Conservation (phyloP, 2,797 vertebrate genomes). For the Acanthopagrus latus region DNA sequence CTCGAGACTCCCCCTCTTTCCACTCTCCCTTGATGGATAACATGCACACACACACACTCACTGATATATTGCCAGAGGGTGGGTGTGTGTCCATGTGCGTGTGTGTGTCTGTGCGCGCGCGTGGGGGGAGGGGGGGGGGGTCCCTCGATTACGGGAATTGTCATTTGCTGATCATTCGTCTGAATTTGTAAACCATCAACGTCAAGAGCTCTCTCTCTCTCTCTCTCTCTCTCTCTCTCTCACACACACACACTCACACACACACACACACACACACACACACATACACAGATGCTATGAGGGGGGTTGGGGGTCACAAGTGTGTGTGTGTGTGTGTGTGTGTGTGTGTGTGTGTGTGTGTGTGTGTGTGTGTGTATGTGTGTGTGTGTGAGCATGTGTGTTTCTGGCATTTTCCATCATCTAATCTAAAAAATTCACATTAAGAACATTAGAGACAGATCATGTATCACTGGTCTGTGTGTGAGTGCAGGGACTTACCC, state of each 20-base stretch:
- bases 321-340: slow-evolving; percentile 26
- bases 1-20: slow-evolving; percentile 74
- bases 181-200: slow-evolving; percentile 83
- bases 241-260: slow-evolving; percentile 23
- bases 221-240: slow-evolving; percentile 23
- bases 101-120: slow-evolving; percentile 1
- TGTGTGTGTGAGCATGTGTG: slow-evolving; percentile 34
- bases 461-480: slow-evolving; percentile 73
- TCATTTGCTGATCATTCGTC: slow-evolving; percentile 79
- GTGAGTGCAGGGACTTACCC: slow-evolving; percentile 13
- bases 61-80: slow-evolving; percentile 67
- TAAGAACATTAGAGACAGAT: slow-evolving; percentile 80
- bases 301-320: slow-evolving; percentile 9
- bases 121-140: slow-evolving; percentile 55
- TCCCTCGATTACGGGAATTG: slow-evolving; percentile 78
- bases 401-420: slow-evolving; percentile 69
- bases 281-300: slow-evolving; percentile 30
- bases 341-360: slow-evolving; percentile 27
- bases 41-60: slow-evolving; percentile 31
- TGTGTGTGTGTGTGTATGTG: slow-evolving; percentile 21
- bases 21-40: slow-evolving; percentile 76
- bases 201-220: slow-evolving; percentile 59
- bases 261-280: slow-evolving; percentile 24
- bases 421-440: slow-evolving; percentile 76
- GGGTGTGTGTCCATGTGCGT: slow-evolving; percentile 26